Base-by-base conservation (phyloP, 2,797 vertebrate genomes). In the Parotocinclus haroldoi region DNA sequence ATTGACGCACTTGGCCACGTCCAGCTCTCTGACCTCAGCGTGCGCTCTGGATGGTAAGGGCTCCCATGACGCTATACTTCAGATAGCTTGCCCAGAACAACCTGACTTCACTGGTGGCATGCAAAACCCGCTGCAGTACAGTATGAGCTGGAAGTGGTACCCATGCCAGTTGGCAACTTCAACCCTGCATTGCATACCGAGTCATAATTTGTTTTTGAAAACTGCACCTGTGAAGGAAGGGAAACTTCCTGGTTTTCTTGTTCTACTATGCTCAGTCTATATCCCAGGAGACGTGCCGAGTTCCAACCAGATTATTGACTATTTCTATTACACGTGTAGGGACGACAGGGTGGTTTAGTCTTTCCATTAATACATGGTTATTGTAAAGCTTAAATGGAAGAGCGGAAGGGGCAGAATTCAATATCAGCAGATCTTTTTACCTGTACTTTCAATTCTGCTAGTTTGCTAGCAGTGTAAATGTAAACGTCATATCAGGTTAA, bases 1-100 rank as follows among this genome's bases (percentile, higher is more conserved):
- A 79, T 90, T 63, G 87, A 88, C 63, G 81, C 83, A 16, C 61
- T 86, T 63, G 86, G 84, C 36, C 83, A 85, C 38, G 84, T 83
- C 66, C 84, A 76, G 48, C 71, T 82, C 58, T 82, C 82, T 0
- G 79, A 78, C 58, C 66, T 93, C 62, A 77, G 66, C 37, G 88
- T 94, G 71, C 87, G 77, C 72, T 85, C 89, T 13, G 93, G 92
- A 85, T 87, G 89, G 93, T 94, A 79, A 69, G 89, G 37, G n/a
- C 14, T 6, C 52, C 1, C 56, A n/a, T 50, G 36, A 10, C 39
- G 62, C 18, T n/a, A 0, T 9, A 1, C 4, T 14, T 63, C 50
- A 17, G 17, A 38, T 50, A 50, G 52, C 44, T 36, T 17, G 13
- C 19, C 38, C 27, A 49, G 53, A 58, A 11, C 48, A 7, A 51